Base-by-base conservation (phyloP, 2,888 invertebrate species). In the Byasa hedistus region DNA sequence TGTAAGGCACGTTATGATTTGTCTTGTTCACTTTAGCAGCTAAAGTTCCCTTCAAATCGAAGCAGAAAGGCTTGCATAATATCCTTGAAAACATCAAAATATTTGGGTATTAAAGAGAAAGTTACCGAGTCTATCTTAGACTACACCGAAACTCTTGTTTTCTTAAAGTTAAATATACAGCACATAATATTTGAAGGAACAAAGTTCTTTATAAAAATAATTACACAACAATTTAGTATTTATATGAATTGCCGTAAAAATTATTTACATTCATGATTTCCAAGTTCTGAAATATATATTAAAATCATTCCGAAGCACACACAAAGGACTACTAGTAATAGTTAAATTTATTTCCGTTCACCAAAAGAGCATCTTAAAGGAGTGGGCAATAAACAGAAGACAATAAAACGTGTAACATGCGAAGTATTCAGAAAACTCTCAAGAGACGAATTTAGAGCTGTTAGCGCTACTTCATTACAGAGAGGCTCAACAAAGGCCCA, bases 391-490 rank as follows among this genome's bases (percentile, higher is more conserved):
- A 76, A 79, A 78, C 77, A 76, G 76, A 78, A 78, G 76, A 78
- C 76, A 81, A 81, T 84, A 84, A 85, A 85, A 79, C 73, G 76
- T 71, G 72, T 76, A 73, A 74, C 79, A 74, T 74, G 75, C 75
- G 75, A 76, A 68, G 75, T 77, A 79, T 79, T 81, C 75, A 79
- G 78, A 76, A 76, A 80, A 77, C 71, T 76, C 76, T 81, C 80
- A 73, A 74, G 76, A 76, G 76, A 79, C 80, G 74, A 77, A 83
- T 86, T 86, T 83, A 84, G 82, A 84, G 77, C 75, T 83, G 81
- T 85, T 83, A 84, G 80, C 82, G 79, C 82, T 84, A 81, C 82
- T 84, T 86, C 78, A 85, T 84, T 81, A 85, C 85, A 85, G 87
- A 86, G 84, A 78, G 77, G 75, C 70, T 81, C 76, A 85, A 89